Percentiles rank a stretch among this genome's conserved stretches.
Evolutionary conservation across 2,888 invertebrate genomes (phyloP).

Genomic region (Cantharis flavilabris): DNA sequence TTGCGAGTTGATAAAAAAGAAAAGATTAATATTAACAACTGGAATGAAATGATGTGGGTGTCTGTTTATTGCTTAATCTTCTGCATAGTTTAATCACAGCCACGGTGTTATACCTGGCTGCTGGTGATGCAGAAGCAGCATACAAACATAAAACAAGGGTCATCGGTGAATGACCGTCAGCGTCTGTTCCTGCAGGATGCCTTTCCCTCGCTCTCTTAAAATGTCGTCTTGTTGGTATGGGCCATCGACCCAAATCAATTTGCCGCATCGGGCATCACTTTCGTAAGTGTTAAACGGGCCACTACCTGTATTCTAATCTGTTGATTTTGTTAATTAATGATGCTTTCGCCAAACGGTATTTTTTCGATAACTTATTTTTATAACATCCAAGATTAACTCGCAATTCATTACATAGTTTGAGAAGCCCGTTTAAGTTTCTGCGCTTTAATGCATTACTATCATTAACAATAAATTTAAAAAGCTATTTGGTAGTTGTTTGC

Average conservation of each 20-base stretch:
- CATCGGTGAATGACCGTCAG: slow-evolving; percentile 24
- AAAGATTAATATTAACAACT: not conserved
- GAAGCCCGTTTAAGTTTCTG: not conserved
- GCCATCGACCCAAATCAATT: slow-evolving; percentile 25
- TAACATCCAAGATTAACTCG: not conserved
- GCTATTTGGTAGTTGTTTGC: not conserved
- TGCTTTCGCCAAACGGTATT: slow-evolving; percentile 15
- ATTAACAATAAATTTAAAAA: not conserved
- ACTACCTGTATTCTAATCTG: slow-evolving; percentile 15
- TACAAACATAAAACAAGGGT: slow-evolving; percentile 10
- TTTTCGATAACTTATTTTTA: slow-evolving; percentile 1
- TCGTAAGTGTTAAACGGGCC: slow-evolving; percentile 15
- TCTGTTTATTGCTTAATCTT: slow-evolving; percentile 12
- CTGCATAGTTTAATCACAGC: slow-evolving; percentile 13
- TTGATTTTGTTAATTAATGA: slow-evolving; percentile 18
- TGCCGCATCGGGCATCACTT: slow-evolving; percentile 17
- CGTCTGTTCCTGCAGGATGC: slow-evolving; percentile 23
- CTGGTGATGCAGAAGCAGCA: slow-evolving; percentile 7
- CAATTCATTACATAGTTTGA: not conserved
- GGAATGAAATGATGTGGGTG: not conserved
- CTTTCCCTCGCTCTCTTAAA: slow-evolving; percentile 13
- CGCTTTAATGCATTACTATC: not conserved
- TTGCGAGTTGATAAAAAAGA: not conserved
- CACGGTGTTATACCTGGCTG: slow-evolving; percentile 17
- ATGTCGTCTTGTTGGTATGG: slow-evolving; percentile 15